These are phyloP conservation scores for Ibycter americanus DNA, from an alignment of 2,797 vertebrate genomes.

Conservation along the genomic window DNA sequence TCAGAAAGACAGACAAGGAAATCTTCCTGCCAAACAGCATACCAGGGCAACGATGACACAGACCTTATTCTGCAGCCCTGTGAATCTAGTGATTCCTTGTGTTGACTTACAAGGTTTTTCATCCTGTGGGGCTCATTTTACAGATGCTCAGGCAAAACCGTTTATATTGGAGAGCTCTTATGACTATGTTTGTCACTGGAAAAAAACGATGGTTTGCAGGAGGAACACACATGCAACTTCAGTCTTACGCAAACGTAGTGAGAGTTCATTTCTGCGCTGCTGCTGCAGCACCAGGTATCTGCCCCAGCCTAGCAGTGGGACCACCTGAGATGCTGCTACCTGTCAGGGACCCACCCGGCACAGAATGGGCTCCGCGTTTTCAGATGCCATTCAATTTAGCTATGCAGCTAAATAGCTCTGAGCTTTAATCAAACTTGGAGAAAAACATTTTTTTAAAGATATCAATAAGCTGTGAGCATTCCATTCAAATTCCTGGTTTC, in stretches of 20 bases:
- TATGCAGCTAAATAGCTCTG: neutral
- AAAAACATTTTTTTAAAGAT: neutral
- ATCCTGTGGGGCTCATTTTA: neutral
- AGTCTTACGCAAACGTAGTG: neutral
- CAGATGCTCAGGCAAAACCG: neutral
- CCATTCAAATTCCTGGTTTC: neutral
- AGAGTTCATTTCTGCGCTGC: neutral
- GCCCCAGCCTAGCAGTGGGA: neutral
- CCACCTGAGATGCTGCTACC: accelerated
- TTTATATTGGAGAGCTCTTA: neutral
- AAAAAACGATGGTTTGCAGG: neutral
- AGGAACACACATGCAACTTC: accelerated
- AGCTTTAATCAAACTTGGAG: neutral
- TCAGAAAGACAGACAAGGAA: neutral
- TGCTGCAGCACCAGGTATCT: neutral
- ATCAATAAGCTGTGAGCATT: neutral
- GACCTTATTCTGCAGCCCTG: neutral
- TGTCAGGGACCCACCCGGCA: neutral
- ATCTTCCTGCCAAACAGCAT: neutral
- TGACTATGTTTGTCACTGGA: neutral
- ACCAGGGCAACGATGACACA: neutral
- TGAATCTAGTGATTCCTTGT: neutral
- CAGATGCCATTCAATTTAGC: neutral
- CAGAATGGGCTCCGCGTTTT: neutral
- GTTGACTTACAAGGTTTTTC: neutral